Percentiles rank a stretch among this genome's conserved stretches.
phyloP scores from a whole-genome alignment of 2,888 invertebrate genomes.

The Macrosiphum euphorbiae region DNA sequence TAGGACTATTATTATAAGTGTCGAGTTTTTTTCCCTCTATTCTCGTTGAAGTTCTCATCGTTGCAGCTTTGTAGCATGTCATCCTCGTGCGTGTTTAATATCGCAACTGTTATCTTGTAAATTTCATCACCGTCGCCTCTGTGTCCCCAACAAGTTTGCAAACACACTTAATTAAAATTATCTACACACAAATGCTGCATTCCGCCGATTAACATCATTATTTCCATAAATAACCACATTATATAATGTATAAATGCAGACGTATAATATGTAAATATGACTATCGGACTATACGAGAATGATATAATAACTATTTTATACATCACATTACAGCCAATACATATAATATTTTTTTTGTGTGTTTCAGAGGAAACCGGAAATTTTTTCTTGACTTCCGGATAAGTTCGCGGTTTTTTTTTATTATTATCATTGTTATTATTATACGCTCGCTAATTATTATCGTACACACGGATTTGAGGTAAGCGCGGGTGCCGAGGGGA shows the following conservation, averaged over 20 bases:
- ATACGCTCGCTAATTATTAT: not conserved
- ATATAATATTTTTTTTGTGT: not conserved
- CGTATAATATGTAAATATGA: not conserved
- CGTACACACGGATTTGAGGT: not conserved
- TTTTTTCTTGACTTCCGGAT: constrained; percentile 22
- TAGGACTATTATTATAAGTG: not conserved
- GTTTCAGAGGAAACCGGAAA: not conserved
- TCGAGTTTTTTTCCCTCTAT: not conserved
- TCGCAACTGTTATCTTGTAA: constrained; percentile 44
- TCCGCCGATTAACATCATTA: constrained; percentile 54
- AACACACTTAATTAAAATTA: constrained; percentile 55
- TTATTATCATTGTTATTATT: constrained; percentile 6
- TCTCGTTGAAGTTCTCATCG: constrained; percentile 27
- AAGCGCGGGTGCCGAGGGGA: not conserved
- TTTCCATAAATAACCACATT: constrained; percentile 51
- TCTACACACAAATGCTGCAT: constrained; percentile 38
- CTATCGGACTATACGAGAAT: not conserved
- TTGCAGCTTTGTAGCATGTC: not conserved
- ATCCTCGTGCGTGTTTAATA: constrained; percentile 13
- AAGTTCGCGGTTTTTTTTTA: not conserved
- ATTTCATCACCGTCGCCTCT: not conserved
- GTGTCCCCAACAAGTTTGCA: constrained; percentile 17
- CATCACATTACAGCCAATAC: not conserved
- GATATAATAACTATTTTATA: not conserved
- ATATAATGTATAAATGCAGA: not conserved